Evolutionary conservation across 2,113 vertebrate species (phyloP), one percentile per base, ranked within the genome.

Genomic region (Corythoichthys haematopterus): DNA sequence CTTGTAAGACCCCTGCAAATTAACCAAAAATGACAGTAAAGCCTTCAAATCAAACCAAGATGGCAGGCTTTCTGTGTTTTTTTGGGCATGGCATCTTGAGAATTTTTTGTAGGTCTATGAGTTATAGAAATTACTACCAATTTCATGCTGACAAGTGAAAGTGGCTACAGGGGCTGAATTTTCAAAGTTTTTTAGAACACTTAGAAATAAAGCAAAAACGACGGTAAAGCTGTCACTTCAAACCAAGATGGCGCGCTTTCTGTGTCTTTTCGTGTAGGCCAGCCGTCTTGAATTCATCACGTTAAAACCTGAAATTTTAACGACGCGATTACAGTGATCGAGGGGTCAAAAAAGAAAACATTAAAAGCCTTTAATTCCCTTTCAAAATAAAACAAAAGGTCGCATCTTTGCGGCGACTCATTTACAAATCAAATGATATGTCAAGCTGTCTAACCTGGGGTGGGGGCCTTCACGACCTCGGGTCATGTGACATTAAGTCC

Each of bases 401-500:
- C n/a, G 40, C 37, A 38, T 59, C 6, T 62, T 46, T 46, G 40
- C 4, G 53, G 12, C 1, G 13, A 35, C 8, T 6, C 2, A 1
- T 13, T 46, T 28, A 20, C 20, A 46, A 45, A 13, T 4, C 3
- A 62, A 62, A 62, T 20, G 36, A 59, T n/a, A 13, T 46, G 6
- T 46, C 13, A 14, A 6, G 36, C 20, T 28, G 33, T 12, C 5
- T 33, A 46, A 61, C 59, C 59, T 20, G 36, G 36, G 57, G 57
- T 38, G 6, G 57, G 38, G 14, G 16, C 53, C 3, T 38, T 35
- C 7, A 12, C 52, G 2, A 33, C 60, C 60, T 28, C 11, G 1
- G 60, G 60, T 45, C 8, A 46, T 46, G 60, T 62, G 60, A 62
- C 43, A 47, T 62, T 46, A 62, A 40, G 12, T 28, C 43, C 43